Evolutionary conservation across 2,113 vertebrate genomes (phyloP), one percentile per base, ranked within the genome.

Genomic region (Miniopterus natalensis): DNA sequence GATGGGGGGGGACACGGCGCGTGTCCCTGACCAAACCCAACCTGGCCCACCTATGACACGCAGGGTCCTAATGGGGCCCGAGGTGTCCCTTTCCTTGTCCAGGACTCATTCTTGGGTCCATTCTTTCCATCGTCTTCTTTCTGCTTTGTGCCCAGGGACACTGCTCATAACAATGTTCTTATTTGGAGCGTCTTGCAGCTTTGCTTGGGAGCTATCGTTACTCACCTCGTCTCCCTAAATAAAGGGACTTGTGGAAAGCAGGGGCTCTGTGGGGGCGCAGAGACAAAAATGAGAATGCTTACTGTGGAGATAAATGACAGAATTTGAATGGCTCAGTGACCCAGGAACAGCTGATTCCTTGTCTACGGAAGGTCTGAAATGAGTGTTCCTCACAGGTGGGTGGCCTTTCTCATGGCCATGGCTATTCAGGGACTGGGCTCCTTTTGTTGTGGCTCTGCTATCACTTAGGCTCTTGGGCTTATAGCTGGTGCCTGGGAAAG

Each of bases 211-310:
- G 59, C 51, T 71, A 18, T 45, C 14, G 1, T 94, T 87, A 61
- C 73, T 59, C 61, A 29, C 86, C 83, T 49, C 92, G 40, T 42
- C 15, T 53, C 49, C 70, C 92, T 71, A 49, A 94, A 77, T 68
- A 78, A 88, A 92, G 61, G 42, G 31, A 63, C 65, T 45, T 61
- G 42, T 8, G 61, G 73, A 29, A 93, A 74, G 51, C 8, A 6
- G 68, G 10, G 13, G 17, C 40, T 49, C 80, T 84, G 3, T 8
- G 6, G 47, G 27, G 55, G 17, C 59, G 49, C 87, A 27, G 45
- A 4, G 31, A 78, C 42, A 68, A 47, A 73, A 55, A 85, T 8
- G 13, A 81, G 45, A 45, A 51, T 68, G 27, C 47, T 47, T 31
- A 42, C 21, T 79, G 20, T 25, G 15, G 42, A 59, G 51, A 83